phyloP scores from a whole-genome alignment of 2,797 vertebrate genomes.

The Steatocranus sp. region DNA sequence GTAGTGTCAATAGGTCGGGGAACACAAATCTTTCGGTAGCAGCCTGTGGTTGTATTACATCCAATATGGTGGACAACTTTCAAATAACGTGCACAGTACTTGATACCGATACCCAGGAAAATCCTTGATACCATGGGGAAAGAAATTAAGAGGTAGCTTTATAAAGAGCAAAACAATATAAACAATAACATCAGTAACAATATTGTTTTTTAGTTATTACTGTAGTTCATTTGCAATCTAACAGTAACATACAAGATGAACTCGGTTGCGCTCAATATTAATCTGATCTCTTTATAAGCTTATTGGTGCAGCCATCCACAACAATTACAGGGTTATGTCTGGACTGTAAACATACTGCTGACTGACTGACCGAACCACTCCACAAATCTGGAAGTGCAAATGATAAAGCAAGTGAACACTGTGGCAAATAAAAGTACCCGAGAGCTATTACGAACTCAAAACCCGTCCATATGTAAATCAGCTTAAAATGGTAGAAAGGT shows the following conservation, averaged over 20 bases:
- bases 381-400: not conserved
- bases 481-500: not conserved
- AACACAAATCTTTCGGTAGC: not conserved
- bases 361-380: slow-evolving; percentile 29
- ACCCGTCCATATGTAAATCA: not conserved
- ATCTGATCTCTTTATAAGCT: not conserved
- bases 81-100: not conserved
- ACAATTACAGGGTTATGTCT: slow-evolving; percentile 36
- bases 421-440: slow-evolving; percentile 1
- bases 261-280: accelerated
- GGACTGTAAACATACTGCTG: slow-evolving; percentile 64
- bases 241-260: not conserved
- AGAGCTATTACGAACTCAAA: not conserved
- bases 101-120: not conserved
- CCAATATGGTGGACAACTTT: not conserved
- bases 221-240: not conserved
- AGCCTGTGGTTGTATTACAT: not conserved
- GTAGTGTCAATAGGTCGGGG: not conserved
- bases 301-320: not conserved
- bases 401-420: not conserved
- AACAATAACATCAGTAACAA: not conserved
- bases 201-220: not conserved
- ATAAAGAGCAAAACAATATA: not conserved
- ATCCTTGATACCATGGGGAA: not conserved
- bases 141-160: not conserved